phyloP scores from a whole-genome alignment of 2,113 vertebrate species.

The Lophochroa leadbeateri region DNA sequence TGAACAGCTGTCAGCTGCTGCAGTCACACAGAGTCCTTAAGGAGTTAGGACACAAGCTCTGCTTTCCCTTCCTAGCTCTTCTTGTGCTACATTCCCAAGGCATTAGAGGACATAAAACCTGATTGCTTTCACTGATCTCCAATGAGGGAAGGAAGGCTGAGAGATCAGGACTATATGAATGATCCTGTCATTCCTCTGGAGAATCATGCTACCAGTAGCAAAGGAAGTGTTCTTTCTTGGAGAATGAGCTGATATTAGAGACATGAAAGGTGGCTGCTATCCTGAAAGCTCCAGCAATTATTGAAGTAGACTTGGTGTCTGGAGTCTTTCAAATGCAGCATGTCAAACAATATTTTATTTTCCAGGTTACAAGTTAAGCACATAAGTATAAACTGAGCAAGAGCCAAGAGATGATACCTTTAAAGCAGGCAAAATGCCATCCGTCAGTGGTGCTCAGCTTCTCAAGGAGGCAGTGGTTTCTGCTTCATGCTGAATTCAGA shows the following conservation, averaged over 20 bases:
- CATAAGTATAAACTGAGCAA: background rate
- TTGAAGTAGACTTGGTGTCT: background rate
- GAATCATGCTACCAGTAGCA: background rate
- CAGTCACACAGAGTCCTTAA: background rate
- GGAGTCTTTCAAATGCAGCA: background rate
- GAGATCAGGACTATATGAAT: background rate
- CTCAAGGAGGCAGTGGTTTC: background rate
- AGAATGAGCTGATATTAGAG: background rate
- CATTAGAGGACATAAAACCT: background rate
- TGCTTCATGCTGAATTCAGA: background rate
- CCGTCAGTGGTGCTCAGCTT: background rate
- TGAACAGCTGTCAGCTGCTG: background rate
- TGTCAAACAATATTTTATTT: background rate
- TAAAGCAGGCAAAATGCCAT: background rate
- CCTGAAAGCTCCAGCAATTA: background rate
- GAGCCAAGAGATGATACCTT: background rate
- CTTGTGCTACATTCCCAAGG: background rate
- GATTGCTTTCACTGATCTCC: background rate
- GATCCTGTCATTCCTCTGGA: background rate
- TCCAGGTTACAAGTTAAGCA: conserved; percentile 13
- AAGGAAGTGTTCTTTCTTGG: background rate
- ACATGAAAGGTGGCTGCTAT: background rate
- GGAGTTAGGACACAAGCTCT: background rate
- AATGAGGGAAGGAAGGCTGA: background rate
- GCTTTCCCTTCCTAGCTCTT: background rate